These are phyloP conservation scores for Abrostola tripartita DNA, from an alignment of 2,888 invertebrate species.

Conservation along the genomic window DNA sequence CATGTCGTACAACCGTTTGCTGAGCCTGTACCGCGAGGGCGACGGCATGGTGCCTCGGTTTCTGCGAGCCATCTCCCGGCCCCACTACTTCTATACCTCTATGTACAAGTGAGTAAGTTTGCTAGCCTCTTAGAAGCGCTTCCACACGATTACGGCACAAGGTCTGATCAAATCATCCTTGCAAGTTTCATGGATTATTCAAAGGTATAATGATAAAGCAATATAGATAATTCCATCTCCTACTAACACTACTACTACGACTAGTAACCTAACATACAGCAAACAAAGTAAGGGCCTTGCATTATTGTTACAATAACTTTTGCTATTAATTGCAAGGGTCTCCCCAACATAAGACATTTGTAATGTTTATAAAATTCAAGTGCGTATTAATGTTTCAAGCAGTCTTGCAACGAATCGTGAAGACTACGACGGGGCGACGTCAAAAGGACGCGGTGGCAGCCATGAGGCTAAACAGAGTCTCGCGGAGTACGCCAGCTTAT, in stretches of 20 bases:
- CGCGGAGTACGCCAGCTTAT: conserved; percentile 75
- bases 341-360: no score
- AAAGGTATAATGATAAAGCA: not conserved
- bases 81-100: conserved; percentile 80
- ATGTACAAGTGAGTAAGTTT: conserved; percentile 79
- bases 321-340: no score
- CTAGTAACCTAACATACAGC: no score
- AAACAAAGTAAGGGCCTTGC: no score
- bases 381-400: conserved; percentile 61
- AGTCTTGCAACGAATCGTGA: conserved; percentile 73
- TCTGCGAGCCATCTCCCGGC: conserved; percentile 75
- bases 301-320: no score
- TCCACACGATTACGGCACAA: no score
- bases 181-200: no score
- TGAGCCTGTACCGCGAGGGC: conserved; percentile 76
- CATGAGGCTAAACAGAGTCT: conserved; percentile 76
- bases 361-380: conserved; percentile 7
- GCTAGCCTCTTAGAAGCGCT: not conserved
- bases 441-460: conserved; percentile 68
- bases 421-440: conserved; percentile 74
- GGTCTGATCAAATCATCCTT: no score
- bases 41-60: conserved; percentile 82
- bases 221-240: no score
- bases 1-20: conserved; percentile 78
- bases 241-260: no score